phyloP scores from a whole-genome alignment of 2,888 invertebrate species.

The Drosophila formosana region DNA sequence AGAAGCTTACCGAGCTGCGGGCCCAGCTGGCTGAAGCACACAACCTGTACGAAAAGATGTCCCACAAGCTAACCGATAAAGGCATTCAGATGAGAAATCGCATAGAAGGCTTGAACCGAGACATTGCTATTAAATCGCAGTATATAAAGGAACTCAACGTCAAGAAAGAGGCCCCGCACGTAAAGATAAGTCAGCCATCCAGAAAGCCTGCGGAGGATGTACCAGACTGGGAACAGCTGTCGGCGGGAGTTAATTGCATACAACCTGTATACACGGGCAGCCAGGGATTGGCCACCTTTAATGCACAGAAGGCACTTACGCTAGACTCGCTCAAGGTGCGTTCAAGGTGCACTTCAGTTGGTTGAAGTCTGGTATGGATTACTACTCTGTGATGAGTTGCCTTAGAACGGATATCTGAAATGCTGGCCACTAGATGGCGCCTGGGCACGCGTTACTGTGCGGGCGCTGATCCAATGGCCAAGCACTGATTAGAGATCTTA shows the following conservation, averaged over 20 bases:
- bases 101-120: slow-evolving; percentile 85
- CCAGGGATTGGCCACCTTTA: slow-evolving; percentile 89
- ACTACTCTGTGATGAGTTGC: slow-evolving; percentile 68
- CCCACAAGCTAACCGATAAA: slow-evolving; percentile 87
- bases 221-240: slow-evolving; percentile 81
- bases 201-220: slow-evolving; percentile 21
- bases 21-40: slow-evolving; percentile 85
- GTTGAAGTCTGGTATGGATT: no score
- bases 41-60: slow-evolving; percentile 73
- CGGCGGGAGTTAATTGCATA: slow-evolving; percentile 80
- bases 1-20: slow-evolving; percentile 85
- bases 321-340: slow-evolving; percentile 88
- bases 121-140: slow-evolving; percentile 85
- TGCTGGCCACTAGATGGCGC: slow-evolving; percentile 34
- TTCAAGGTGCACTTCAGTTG: background rate
- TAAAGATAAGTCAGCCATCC: slow-evolving; percentile 19
- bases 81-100: slow-evolving; percentile 87
- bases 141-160: slow-evolving; percentile 86
- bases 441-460: slow-evolving; percentile 81
- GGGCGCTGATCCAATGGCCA: slow-evolving; percentile 35
- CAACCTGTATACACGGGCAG: slow-evolving; percentile 81
- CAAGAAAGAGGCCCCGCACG: slow-evolving; percentile 54
- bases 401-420: slow-evolving; percentile 83
- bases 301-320: slow-evolving; percentile 89
- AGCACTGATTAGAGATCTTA: slow-evolving; percentile 68